Conservation (phyloP, 35 echinoderm and acorn worm species). For the Heliocidaris erythrogramma region DNA sequence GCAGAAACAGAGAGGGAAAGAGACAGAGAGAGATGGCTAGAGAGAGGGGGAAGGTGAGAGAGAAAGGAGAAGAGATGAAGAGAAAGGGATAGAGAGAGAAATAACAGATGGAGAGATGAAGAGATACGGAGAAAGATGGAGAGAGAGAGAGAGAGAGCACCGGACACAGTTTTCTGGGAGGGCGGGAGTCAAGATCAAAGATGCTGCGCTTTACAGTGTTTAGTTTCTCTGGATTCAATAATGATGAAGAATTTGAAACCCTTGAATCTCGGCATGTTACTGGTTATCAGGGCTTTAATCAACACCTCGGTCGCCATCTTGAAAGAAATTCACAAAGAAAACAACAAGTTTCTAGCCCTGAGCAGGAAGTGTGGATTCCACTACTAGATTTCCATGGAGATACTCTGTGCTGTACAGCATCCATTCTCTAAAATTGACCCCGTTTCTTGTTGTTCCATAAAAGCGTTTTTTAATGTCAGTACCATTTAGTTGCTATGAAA, state of each 20-base stretch:
- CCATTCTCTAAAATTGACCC: background rate
- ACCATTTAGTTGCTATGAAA: no score
- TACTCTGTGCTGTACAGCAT: background rate
- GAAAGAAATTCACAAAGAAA: background rate
- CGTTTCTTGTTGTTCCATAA: background rate
- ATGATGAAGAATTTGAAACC: background rate
- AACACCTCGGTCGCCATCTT: background rate
- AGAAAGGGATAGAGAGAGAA: no score
- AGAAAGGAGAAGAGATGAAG: background rate
- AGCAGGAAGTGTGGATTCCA: background rate
- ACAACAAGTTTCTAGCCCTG: background rate
- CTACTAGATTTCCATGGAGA: background rate
- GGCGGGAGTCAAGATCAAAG: background rate
- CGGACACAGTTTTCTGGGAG: no score
- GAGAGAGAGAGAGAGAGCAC: no score
- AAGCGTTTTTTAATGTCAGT: no score
- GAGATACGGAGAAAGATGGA: no score
- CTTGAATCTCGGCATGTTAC: background rate
- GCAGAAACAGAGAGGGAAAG: background rate
- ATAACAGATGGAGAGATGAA: no score
- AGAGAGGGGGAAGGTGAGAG: background rate
- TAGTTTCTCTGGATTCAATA: background rate
- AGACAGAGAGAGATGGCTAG: background rate
- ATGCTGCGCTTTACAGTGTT: background rate
- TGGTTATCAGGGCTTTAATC: background rate